These are phyloP conservation scores for Dromaius novaehollandiae DNA, from an alignment of 2,113 vertebrate genomes.

Conservation along the genomic window DNA sequence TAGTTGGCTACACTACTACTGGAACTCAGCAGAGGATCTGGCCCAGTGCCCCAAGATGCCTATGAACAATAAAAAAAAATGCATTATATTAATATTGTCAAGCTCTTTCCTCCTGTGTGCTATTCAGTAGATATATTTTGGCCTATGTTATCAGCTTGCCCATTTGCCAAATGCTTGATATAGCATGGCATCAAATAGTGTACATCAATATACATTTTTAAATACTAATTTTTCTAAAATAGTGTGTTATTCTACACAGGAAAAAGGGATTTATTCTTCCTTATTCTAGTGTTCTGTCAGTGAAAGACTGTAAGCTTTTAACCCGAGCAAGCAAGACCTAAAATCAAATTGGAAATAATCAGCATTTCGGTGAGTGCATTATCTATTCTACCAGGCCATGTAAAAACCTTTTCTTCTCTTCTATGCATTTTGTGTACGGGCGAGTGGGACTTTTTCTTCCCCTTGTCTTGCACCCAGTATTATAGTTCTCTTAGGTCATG, in stretches of 20 bases:
- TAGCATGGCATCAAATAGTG: neutral
- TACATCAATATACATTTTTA: neutral
- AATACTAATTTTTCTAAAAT: neutral
- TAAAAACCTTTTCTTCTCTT: neutral
- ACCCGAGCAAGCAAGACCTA: neutral
- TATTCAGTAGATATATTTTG: neutral
- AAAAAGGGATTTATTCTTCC: neutral
- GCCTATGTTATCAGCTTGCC: neutral
- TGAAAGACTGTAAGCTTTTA: neutral
- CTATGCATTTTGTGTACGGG: neutral
- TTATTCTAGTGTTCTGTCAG: neutral
- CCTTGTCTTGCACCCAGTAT: neutral
- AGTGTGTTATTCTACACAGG: neutral
- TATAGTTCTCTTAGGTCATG: neutral
- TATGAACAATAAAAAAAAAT: neutral
- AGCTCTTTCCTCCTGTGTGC: neutral
- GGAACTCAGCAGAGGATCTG: neutral
- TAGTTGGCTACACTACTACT: neutral
- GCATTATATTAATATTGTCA: neutral
- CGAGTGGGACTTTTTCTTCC: neutral
- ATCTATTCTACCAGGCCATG: neutral
- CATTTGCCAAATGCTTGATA: neutral
- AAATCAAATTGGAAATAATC: neutral
- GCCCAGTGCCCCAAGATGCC: neutral
- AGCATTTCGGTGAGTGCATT: accelerated